Conservation (phyloP, 2,888 invertebrate species). For the Cataglyphis cursor region DNA sequence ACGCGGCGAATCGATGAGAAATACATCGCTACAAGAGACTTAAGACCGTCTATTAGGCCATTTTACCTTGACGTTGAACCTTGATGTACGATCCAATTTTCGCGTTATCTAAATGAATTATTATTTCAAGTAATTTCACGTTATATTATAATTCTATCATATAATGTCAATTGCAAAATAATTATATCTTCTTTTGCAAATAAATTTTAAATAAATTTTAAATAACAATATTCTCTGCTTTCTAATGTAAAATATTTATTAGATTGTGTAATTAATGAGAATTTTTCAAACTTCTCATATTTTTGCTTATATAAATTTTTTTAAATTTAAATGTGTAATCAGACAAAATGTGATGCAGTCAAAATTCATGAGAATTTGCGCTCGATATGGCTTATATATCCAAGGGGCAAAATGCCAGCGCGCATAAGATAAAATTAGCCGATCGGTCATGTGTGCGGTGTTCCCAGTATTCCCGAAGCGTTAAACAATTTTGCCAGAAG, state of each 20-base stretch:
- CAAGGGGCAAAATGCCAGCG: constrained; percentile 20
- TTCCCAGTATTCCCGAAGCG: constrained; percentile 32
- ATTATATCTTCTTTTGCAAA: neutral
- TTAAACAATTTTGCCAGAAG: constrained; percentile 56
- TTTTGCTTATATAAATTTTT: neutral
- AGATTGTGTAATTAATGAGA: neutral
- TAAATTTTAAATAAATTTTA: neutral
- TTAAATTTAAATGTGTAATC: neutral
- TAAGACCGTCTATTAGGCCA: neutral
- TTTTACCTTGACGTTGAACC: neutral
- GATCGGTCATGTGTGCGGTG: constrained; percentile 46
- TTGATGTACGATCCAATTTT: neutral
- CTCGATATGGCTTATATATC: constrained; percentile 39
- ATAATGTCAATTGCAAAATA: neutral
- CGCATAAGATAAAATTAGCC: constrained; percentile 51
- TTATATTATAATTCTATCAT: neutral
- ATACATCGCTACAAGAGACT: neutral
- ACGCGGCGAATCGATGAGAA: constrained; percentile 15
- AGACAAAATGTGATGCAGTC: neutral
- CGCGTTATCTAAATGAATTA: neutral
- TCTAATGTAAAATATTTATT: neutral
- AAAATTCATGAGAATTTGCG: neutral
- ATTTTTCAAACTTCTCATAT: neutral
- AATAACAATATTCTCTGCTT: neutral
- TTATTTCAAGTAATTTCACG: neutral